Base-by-base conservation (phyloP, 2,113 vertebrate genomes). In the Cheirogaleus medius region DNA sequence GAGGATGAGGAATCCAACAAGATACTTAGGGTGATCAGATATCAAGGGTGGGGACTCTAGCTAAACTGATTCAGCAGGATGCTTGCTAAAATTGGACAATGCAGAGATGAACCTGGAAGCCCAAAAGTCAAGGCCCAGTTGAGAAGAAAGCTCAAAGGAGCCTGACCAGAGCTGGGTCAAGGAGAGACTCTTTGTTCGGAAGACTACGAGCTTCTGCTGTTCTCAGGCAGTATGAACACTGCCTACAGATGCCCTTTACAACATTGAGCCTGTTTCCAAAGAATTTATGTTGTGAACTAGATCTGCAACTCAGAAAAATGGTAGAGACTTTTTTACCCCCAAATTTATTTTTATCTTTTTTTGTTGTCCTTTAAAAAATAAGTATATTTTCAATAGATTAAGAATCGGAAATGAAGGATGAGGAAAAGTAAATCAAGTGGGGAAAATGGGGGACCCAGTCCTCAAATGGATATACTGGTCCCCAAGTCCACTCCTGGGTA, bases 181-280 rank as follows among this genome's bases (percentile, higher is more conserved):
- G 42, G 44, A 82, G 54, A 25, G 44, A 34, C 54, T 29, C 13
- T 63, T 63, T 27, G n/a, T 42, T 83, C 14, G 4, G 25, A 29
- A 68, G 23, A 44, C 32, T 18, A 13, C 8, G 15, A 0, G 14
- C 6, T 27, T 63, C 18, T 13, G 13, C n/a, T 18, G 3, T 8
- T 25, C 56, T 71, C 12, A 0, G 8, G 14, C 3, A 37, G 25
- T 13, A 11, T 2, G 3, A 27, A 17, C 12, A 3, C 25, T 23
- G 18, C 42, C 34, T 3, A 1, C 8, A 18, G 18, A 12, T 18
- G 4, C 27, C 1, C 47, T 47, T 13, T 27, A n/a, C 1, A 12
- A 15, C 18, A 29, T 10, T 10, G 20, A 25, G 39, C 12, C 32
- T 68, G 9, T 25, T n/a, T 56, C 37, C n/a, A 27, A 81, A 78